These are phyloP conservation scores for fruit fly (Drosophila melanogaster) DNA, from an alignment of 1,140 invertebrate genomes.

Conservation along the genomic window DNA sequence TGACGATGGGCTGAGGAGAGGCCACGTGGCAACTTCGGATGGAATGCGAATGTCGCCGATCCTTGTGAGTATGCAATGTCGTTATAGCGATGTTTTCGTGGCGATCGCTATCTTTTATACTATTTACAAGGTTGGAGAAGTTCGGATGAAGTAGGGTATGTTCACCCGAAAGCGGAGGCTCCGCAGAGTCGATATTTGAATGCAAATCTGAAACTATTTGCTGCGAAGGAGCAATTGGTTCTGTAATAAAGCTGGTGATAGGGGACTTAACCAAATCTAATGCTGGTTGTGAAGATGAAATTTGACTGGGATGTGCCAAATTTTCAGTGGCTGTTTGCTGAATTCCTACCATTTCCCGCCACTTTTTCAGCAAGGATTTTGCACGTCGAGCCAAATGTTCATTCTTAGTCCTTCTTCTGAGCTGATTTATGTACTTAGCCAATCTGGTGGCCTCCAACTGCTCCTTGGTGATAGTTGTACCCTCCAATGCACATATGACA, in stretches of 20 bases:
- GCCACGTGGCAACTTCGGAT: neutral
- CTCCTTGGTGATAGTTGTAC: conserved; percentile 96
- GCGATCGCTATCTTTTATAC: conserved; percentile 16
- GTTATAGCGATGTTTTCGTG: conserved; percentile 31
- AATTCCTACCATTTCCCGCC: conserved; percentile 90
- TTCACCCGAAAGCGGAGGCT: conserved; percentile 10
- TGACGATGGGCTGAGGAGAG: conserved; percentile 12
- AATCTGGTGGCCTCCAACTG: conserved; percentile 96
- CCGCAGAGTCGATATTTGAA: conserved; percentile 26
- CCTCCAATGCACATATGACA: conserved; percentile 96
- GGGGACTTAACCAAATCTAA: conserved; percentile 16
- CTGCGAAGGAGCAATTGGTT: conserved; percentile 11
- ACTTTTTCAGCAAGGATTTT: conserved; percentile 95
- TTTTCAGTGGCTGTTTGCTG: conserved; percentile 64
- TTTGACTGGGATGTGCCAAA: conserved; percentile 19
- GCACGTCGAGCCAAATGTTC: conserved; percentile 93
- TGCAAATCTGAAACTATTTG: conserved; percentile 33
- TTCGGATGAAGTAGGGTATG: conserved; percentile 31
- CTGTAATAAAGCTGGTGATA: neutral
- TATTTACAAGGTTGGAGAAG: conserved; percentile 58
- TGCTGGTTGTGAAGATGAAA: neutral
- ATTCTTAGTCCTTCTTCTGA: conserved; percentile 92
- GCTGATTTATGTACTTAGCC: conserved; percentile 96
- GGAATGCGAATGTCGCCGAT: neutral
- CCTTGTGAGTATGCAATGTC: neutral